Conservation (phyloP, 2,113 vertebrate species). For the Acinonyx jubatus region DNA sequence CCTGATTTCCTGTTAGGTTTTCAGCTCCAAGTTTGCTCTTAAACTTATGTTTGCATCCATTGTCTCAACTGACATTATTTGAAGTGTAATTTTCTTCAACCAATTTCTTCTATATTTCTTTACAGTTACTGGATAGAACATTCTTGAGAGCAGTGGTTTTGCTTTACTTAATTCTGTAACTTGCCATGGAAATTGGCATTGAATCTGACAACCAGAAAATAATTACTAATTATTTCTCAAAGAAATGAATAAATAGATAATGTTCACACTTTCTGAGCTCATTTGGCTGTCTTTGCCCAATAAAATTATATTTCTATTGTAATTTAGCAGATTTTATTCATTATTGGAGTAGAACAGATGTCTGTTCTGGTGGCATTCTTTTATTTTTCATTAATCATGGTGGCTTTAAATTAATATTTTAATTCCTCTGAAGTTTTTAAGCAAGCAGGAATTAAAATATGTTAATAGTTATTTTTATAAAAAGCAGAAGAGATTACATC, state of each 20-base stretch:
- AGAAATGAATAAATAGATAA: background rate
- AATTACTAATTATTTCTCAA: constrained; percentile 43
- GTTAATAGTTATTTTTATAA: background rate
- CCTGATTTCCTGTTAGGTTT: background rate
- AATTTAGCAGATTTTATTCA: background rate
- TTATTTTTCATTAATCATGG: background rate
- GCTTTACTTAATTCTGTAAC: background rate
- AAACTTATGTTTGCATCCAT: background rate
- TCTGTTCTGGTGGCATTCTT: background rate
- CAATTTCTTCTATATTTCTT: background rate
- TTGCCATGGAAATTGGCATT: background rate
- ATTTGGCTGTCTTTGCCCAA: background rate
- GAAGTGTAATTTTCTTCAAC: background rate
- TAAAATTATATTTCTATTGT: background rate
- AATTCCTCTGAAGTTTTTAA: background rate
- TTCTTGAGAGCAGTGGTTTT: background rate
- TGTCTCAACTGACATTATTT: background rate
- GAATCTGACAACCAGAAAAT: background rate
- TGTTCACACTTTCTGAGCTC: background rate
- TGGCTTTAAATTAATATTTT: background rate
- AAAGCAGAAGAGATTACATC: background rate
- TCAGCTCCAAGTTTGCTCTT: background rate
- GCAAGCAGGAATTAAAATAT: background rate
- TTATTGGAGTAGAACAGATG: background rate
- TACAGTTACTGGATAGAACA: background rate